Conservation (phyloP, 2,888 invertebrate genomes). For the Tholera decimalis region DNA sequence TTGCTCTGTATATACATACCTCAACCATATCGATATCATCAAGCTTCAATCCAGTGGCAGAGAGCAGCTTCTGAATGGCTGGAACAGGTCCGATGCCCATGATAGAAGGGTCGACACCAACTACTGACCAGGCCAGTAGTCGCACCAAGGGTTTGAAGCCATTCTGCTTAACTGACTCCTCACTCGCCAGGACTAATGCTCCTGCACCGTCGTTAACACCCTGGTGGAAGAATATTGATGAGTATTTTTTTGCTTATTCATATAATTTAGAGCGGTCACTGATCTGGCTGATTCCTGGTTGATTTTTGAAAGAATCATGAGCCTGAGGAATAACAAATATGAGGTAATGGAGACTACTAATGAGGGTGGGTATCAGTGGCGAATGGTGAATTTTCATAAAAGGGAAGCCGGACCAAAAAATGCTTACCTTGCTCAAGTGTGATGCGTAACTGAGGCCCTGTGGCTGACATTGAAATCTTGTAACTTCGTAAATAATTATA, state of each 20-base stretch:
- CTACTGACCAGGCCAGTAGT: conserved; percentile 96
- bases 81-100: conserved; percentile 99
- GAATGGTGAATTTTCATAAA: no score
- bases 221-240: conserved; percentile 81
- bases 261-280: no score
- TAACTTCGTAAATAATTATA: no score
- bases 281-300: background rate
- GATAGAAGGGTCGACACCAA: conserved; percentile 98
- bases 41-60: conserved; percentile 94
- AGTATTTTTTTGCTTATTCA: background rate
- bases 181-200: conserved; percentile 97
- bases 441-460: no score
- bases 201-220: conserved; percentile 99
- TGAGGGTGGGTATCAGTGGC: no score
- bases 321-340: no score
- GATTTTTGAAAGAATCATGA: background rate
- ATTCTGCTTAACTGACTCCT: conserved; percentile 94
- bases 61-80: conserved; percentile 96
- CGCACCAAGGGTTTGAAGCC: conserved; percentile 97
- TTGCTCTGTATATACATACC: conserved; percentile 83
- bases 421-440: no score
- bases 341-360: no score
- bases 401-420: no score
- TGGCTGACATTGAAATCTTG: no score
- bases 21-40: conserved; percentile 97